Base-by-base conservation (phyloP, 2,797 vertebrate species). In the Macropus fuliginosus region DNA sequence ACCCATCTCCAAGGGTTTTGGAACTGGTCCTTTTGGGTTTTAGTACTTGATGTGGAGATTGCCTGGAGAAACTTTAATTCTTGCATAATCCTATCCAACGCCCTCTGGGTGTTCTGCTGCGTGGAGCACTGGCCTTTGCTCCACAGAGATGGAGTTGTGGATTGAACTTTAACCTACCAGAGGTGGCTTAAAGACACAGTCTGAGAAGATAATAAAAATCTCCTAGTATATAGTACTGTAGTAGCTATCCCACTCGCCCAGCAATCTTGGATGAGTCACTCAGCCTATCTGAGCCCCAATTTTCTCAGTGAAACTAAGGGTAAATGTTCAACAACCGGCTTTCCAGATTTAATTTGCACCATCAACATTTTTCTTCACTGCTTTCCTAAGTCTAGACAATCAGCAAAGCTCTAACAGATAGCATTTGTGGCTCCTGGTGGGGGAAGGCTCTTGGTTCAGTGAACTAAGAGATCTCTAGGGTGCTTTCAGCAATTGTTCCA, bases 61-160 rank as follows among this genome's bases (percentile, higher is more conserved):
- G 40, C 10, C 27, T 96, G 91, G 74, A 54, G 91, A 96, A 96
- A 89, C 94, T n/a, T 54, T 34, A 87, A 56, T 27, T 91, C 27
- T 95, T 98, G 96, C 96, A 92, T 92, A 95, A 97, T 94, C 93
- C 59, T 52, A 62, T 57, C 91, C 13, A 34, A 93, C 54, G 40
- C 93, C 55, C 56, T 90, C 29, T 66, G 89, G 66, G 54, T 62
- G 29, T 93, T 54, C 0, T 40, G 92, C 50, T 95, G n/a, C n/a
- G 46, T 52, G 92, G 13, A 40, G 24, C 40, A 56, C 21, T 54
- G n/a, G 27, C 13, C 1, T 91, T 96, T 97, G 59, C 94, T 90
- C 95, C 92, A 40, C 10, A 91, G n/a, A 1, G 16, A 29, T 3
- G 91, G 52, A 52, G 52, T 6, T 52, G 91, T 91, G 50, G 50